Conservation (phyloP, 2,888 invertebrate species). For the Ectropis crepuscularia region DNA sequence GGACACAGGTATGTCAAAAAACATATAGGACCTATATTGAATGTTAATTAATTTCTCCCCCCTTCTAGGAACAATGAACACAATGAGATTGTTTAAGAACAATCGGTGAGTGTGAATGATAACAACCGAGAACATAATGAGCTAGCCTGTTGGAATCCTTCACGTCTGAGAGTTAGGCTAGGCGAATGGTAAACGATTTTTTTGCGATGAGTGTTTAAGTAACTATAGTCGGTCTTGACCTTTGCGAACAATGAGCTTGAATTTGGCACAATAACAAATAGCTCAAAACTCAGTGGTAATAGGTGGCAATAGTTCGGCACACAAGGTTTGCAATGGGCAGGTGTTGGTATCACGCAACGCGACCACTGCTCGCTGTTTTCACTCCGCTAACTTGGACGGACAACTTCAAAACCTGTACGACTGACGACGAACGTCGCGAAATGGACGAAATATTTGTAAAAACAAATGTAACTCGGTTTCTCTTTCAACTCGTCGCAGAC, state of each 20-base stretch:
- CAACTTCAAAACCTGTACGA: conserved; percentile 68
- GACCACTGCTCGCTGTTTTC: conserved; percentile 66
- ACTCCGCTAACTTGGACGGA: conserved; percentile 65
- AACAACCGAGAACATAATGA: conserved; percentile 61
- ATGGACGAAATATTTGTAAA: conserved; percentile 74
- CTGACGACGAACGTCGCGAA: conserved; percentile 53
- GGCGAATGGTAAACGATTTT: conserved; percentile 49
- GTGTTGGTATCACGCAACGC: conserved; percentile 75
- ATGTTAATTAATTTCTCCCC: conserved; percentile 56
- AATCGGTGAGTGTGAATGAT: conserved; percentile 70
- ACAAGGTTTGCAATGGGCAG: conserved; percentile 66
- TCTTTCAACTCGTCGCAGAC: conserved; percentile 59
- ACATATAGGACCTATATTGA: conserved; percentile 38
- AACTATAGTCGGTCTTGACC: conserved; percentile 64
- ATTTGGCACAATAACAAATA: conserved; percentile 52
- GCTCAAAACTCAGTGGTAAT: conserved; percentile 51
- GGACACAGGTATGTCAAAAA: conserved; percentile 82
- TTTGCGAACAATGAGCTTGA: conserved; percentile 63
- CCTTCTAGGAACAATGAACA: conserved; percentile 62
- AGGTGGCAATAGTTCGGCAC: conserved; percentile 58
- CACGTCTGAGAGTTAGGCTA: conserved; percentile 48
- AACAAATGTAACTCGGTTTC: conserved; percentile 70
- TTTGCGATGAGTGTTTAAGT: conserved; percentile 52
- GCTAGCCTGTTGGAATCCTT: conserved; percentile 56
- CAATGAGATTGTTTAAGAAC: conserved; percentile 72